phyloP scores from a whole-genome alignment of 2,888 invertebrate species.

The Uropetala carovei region DNA sequence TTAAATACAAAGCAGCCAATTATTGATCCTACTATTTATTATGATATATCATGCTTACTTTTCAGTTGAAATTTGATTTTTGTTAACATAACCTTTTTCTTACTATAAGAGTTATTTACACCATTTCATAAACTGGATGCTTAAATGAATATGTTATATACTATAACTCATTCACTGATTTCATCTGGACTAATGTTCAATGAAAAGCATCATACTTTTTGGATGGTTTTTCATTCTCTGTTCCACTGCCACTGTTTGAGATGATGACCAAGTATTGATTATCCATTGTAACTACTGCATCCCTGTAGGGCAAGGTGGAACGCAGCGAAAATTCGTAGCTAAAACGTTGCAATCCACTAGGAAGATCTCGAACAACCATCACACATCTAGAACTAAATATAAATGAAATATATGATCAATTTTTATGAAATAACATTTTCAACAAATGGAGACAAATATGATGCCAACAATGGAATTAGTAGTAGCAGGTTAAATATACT shows the following conservation, averaged over 20 bases:
- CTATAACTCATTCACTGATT: no score
- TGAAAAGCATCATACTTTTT: constrained; percentile 6
- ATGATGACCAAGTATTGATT: constrained; percentile 82
- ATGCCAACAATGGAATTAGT: no score
- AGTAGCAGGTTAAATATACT: no score
- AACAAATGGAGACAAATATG: neutral
- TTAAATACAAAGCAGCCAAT: neutral
- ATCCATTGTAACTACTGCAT: constrained; percentile 89
- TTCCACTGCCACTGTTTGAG: constrained; percentile 53
- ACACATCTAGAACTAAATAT: constrained; percentile 66
- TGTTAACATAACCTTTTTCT: neutral
- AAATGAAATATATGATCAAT: neutral
- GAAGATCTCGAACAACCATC: constrained; percentile 71
- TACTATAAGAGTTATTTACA: neutral
- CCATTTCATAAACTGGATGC: no score
- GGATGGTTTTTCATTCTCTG: constrained; percentile 40
- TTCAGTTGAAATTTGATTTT: neutral
- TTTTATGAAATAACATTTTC: no score
- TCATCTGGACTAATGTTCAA: no score
- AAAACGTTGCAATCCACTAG: constrained; percentile 87
- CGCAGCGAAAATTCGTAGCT: constrained; percentile 89
- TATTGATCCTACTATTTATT: neutral
- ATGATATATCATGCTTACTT: neutral
- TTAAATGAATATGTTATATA: no score
- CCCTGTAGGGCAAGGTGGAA: constrained; percentile 82